Evolutionary conservation across 2,888 invertebrate species (phyloP), one percentile per base, ranked within the genome.

Genomic region (Stratiomys singularior): DNA sequence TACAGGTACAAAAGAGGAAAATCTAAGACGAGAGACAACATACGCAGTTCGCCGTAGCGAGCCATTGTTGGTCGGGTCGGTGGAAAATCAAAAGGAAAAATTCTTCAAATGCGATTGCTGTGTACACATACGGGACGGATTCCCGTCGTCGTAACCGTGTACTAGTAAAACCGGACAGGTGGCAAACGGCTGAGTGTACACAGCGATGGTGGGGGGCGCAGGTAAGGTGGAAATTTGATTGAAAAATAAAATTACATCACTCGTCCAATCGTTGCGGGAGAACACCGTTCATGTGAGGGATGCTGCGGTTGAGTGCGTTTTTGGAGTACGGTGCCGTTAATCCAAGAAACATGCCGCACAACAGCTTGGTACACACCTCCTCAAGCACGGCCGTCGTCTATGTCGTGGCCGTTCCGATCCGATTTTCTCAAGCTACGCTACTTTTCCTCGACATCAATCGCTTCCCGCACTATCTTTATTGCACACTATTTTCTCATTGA

Each of bases 21-120:
- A 37, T 5, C 9, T 37, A 5, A 37, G 9, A 3, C 9, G 9
- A 5, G 3, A 37, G 9, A 3, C 9, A 37, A 5, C 37, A 3
- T 37, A 37, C 37, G 5, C 3, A 37, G 9, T 37, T 9, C 37
- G 3, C 37, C 37, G 52, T 52, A 9, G 18, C 52, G 15, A 5
- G 15, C 52, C 15, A 52, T 52, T 52, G 4, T 13, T 52, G 4
- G 4, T 52, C 37, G 37, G 9, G 37, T 5, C 37, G 66, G 52
- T 27, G 66, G 66, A 66, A 66, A 66, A 66, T 66, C 37, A 66
- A 66, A 64, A 66, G 37, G 66, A 37, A 66, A 66, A 66, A 66
- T 66, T 66, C 66, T 66, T 66, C 66, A 66, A 9, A 25, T 27
- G 25, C 30, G 37, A 37, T n/a, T 13, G 52, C 37, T 66, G 66